phyloP scores from a whole-genome alignment of 2,113 vertebrate species.

The Prionailurus viverrinus region DNA sequence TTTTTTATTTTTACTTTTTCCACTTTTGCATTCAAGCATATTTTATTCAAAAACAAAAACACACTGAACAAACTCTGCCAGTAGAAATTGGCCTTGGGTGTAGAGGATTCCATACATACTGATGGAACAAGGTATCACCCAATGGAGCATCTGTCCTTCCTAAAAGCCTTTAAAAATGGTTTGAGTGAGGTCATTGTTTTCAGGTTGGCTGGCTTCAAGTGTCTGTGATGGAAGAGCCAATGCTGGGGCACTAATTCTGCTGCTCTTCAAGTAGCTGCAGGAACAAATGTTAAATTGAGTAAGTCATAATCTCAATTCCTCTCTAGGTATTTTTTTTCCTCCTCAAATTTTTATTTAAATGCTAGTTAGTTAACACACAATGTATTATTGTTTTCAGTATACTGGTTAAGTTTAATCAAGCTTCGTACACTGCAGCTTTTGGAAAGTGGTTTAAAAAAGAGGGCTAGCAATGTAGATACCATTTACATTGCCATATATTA shows the following conservation, averaged over 20 bases:
- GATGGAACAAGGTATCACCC: neutral
- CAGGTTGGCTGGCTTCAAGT: neutral
- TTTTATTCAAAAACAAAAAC: constrained; percentile 24
- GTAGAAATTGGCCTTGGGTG: neutral
- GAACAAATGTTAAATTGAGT: neutral
- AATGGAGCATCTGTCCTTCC: neutral
- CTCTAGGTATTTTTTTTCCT: constrained; percentile 49
- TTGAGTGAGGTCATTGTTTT: neutral
- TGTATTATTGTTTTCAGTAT: too few relatives aligned
- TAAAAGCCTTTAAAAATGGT: neutral
- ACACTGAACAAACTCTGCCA: neutral
- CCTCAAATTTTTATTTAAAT: too few relatives aligned
- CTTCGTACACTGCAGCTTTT: neutral
- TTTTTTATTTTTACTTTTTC: neutral
- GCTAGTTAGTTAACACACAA: too few relatives aligned
- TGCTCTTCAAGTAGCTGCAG: neutral
- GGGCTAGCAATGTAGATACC: neutral
- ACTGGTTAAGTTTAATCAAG: constrained; percentile 22
- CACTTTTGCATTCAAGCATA: neutral
- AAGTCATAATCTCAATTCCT: constrained; percentile 27
- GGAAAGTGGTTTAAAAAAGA: constrained; percentile 31
- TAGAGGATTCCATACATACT: neutral
- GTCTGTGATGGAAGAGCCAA: neutral
- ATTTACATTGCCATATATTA: neutral
- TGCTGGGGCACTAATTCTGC: neutral